Evolutionary conservation across 2,797 vertebrate genomes (phyloP), one percentile per base, ranked within the genome.

Genomic region (Geotrypetes seraphini): DNA sequence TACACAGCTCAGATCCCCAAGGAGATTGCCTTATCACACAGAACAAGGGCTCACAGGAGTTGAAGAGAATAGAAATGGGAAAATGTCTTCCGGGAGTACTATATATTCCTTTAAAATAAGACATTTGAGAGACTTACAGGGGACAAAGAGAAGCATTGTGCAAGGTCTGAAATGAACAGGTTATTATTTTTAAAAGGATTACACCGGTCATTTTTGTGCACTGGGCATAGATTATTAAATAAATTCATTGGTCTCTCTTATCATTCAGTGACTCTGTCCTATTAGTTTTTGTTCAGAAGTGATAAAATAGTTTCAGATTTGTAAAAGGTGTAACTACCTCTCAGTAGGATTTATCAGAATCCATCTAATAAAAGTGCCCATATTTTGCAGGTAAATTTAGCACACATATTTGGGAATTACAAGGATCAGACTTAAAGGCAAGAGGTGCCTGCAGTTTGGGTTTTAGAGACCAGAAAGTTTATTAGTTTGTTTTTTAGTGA

Each of bases 11-110:
- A 81, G 83, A 83, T 86, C 84, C 84, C 81, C 57, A 65, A 83
- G 81, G 85, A 86, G 81, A 85, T 84, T 83, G 79, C 75, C 78
- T 86, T 85, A 85, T 84, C 78, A 81, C 76, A 71, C 67, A 68
- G 71, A 85, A 81, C 78, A 82, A 84, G 82, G 81, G 81, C 83
- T 79, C 78, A 63, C 73, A 73, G 77, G 78, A 82, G 78, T 73
- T 62, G 71, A 66, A 70, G 79, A 80, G 78, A 84, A 79, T 81
- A 83, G 85, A 78, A 83, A 83, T 84, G 81, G 81, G 80, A 74
- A 78, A 71, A 75, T 73, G 80, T 82, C 85, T 85, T 80, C 73
- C 61, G 69, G 81, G 79, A 82, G 69, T 74, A 64, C 77, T 80
- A 76, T 82, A 83, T 83, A 79, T 81, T 83, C 81, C 73, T 78